These are phyloP conservation scores for Nixonia krombeini DNA, from an alignment of 1,140 invertebrate species.

Conservation along the genomic window DNA sequence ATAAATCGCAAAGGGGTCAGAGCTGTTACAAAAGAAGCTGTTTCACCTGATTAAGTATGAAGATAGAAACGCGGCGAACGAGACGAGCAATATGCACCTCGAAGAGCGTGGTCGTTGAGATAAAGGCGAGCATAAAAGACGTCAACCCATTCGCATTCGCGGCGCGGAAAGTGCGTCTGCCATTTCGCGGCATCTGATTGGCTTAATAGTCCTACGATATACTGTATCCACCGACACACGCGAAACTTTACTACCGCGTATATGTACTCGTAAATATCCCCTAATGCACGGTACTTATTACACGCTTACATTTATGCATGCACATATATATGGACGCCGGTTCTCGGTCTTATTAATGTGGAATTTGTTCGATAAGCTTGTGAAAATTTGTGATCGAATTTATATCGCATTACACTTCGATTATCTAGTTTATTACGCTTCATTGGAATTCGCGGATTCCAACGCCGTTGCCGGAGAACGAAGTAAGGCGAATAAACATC, in stretches of 20 bases:
- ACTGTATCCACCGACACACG: slow-evolving; percentile 19
- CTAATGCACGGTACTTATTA: neutral
- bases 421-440: too few species aligned
- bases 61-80: slow-evolving; percentile 18
- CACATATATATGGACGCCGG: too few species aligned
- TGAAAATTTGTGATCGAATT: too few species aligned
- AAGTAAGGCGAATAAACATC: too few species aligned
- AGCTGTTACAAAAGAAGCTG: slow-evolving; percentile 27
- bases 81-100: slow-evolving; percentile 1
- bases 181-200: slow-evolving; percentile 41
- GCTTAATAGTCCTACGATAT: slow-evolving; percentile 37
- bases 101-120: slow-evolving; percentile 27
- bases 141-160: slow-evolving; percentile 34
- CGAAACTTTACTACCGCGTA: neutral
- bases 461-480: too few species aligned
- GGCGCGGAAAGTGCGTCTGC: slow-evolving; percentile 29
- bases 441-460: too few species aligned
- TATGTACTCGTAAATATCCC: neutral
- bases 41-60: slow-evolving; percentile 25
- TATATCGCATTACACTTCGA: too few species aligned
- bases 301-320: too few species aligned
- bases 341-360: too few species aligned
- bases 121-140: slow-evolving; percentile 43
- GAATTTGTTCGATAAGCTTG: too few species aligned
- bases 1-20: slow-evolving; percentile 20